Conservation (phyloP, 2,113 vertebrate species). For the Heterotis niloticus region DNA sequence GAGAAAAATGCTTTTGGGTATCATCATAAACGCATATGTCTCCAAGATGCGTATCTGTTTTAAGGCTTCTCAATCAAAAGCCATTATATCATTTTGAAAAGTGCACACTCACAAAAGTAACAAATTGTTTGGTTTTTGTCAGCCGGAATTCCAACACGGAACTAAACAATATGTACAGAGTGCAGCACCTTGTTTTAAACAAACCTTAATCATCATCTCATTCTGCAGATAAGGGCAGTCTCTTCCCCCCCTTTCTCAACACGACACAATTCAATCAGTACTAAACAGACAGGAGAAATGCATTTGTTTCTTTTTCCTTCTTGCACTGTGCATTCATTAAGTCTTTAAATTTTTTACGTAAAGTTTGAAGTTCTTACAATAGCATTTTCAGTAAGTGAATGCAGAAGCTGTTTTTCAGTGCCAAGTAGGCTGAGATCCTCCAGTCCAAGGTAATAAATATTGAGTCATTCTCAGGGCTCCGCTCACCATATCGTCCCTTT, state of each 20-base stretch:
- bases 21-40: conserved; percentile 66
- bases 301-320: neutral
- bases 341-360: neutral
- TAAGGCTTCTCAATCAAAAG: conserved; percentile 46
- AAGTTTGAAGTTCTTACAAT: neutral
- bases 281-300: neutral
- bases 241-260: neutral
- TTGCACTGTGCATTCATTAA: neutral
- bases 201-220: neutral
- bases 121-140: neutral
- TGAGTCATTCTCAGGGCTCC: conserved; percentile 81
- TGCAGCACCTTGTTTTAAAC: neutral
- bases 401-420: neutral
- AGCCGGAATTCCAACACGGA: neutral
- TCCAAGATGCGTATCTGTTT: conserved; percentile 54
- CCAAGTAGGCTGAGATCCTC: neutral
- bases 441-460: conserved; percentile 76
- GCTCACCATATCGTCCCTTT: conserved; percentile 76
- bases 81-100: conserved; percentile 37
- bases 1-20: conserved; percentile 89
- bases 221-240: neutral
- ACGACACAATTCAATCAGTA: neutral
- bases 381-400: neutral
- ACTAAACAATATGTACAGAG: neutral
- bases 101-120: neutral